Conservation (phyloP, 2,888 invertebrate species). For the Megamerina dolium region DNA sequence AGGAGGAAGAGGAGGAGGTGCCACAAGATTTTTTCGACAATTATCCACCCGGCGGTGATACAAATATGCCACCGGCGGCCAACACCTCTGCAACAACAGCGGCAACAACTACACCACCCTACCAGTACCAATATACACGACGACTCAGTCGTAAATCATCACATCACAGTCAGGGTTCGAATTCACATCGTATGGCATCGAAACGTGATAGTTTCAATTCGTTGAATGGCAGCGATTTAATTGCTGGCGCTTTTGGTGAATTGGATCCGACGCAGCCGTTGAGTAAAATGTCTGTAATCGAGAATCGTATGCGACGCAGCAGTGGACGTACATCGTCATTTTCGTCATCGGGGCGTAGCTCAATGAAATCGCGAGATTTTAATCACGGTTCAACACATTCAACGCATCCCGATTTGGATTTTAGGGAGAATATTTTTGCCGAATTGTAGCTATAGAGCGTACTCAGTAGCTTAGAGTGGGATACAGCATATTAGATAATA, state of each 20-base stretch:
- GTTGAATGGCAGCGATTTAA: slow-evolving; percentile 40
- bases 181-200: slow-evolving; percentile 23
- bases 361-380: slow-evolving; percentile 46
- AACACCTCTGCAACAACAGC: slow-evolving; percentile 15
- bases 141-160: slow-evolving; percentile 42
- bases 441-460: slow-evolving; percentile 39
- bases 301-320: slow-evolving; percentile 42
- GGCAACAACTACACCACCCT: slow-evolving; percentile 24
- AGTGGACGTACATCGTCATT: slow-evolving; percentile 37
- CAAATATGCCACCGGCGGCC: slow-evolving; percentile 23
- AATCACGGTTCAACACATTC: slow-evolving; percentile 41
- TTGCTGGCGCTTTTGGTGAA: slow-evolving; percentile 44
- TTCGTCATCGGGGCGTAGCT: slow-evolving; percentile 43
- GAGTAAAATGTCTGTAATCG: slow-evolving; percentile 46
- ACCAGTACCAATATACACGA: slow-evolving; percentile 44
- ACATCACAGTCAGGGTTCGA: slow-evolving; percentile 25
- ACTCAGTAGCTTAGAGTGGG: no score
- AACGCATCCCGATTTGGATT: slow-evolving; percentile 45
- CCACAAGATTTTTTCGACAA: slow-evolving; percentile 40
- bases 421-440: slow-evolving; percentile 48
- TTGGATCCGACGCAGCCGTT: slow-evolving; percentile 44
- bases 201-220: slow-evolving; percentile 47
- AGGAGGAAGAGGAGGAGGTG: slow-evolving; percentile 34
- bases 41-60: slow-evolving; percentile 34
- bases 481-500: no score